Conservation (phyloP, 1,140 invertebrate species). For the Tachypleus tridentatus region DNA sequence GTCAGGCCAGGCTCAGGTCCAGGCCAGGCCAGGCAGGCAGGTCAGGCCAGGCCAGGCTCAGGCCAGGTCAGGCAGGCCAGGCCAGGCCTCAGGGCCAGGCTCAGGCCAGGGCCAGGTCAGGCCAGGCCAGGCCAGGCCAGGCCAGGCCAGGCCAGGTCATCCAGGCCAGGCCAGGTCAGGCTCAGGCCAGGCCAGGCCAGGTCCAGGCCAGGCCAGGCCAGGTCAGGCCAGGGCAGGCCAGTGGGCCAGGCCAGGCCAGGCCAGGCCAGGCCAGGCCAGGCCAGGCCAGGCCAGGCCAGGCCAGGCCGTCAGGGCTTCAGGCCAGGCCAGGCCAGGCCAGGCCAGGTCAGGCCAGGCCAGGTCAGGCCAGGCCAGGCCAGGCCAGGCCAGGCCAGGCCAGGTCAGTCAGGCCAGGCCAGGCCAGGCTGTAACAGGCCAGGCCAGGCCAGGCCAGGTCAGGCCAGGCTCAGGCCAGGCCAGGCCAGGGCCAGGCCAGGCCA, state of each 20-base stretch:
- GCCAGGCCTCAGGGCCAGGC: conserved; percentile 24
- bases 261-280: conserved; percentile 25
- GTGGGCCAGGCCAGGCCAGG: conserved; percentile 25
- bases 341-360: conserved; percentile 23
- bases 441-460: conserved; percentile 15
- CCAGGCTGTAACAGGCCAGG: too few relatives aligned
- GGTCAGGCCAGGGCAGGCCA: conserved; percentile 25
- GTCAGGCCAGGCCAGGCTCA: conserved; percentile 23
- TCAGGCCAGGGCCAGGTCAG: too few relatives aligned
- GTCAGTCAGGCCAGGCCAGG: conserved; percentile 26
- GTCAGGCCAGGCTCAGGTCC: conserved; percentile 22
- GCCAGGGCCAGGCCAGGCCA: too few relatives aligned
- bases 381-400: conserved; percentile 21
- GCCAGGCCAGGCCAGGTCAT: conserved; percentile 25
- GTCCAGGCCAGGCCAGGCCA: too few relatives aligned
- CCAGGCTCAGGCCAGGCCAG: conserved; percentile 19
- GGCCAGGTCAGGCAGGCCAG: conserved; percentile 24
- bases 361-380: conserved; percentile 24
- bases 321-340: conserved; percentile 20
- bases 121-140: conserved; percentile 22
- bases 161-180: conserved; percentile 19
- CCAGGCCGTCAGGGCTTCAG: conserved; percentile 21
- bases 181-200: conserved; percentile 16
- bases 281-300: conserved; percentile 23
- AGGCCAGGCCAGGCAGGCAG: conserved; percentile 22